Conservation (phyloP, 1,140 invertebrate species). For the Tetramorium alpestre region DNA sequence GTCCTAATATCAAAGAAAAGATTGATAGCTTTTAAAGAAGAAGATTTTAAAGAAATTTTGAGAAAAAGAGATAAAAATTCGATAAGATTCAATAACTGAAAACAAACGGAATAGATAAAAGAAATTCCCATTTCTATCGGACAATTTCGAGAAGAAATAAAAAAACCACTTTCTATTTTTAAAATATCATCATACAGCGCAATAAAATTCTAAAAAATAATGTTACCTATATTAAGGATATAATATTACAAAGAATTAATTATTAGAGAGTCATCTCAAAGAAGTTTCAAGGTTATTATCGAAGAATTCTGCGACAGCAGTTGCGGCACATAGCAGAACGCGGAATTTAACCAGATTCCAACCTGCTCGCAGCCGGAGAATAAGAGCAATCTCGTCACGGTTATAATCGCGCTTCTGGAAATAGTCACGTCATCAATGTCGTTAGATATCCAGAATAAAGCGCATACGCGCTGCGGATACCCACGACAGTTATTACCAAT, state of each 20-base stretch:
- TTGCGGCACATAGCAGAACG: not conserved
- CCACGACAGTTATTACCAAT: conserved; percentile 1
- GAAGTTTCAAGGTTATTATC: not conserved
- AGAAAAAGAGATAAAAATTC: not conserved
- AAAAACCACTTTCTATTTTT: not conserved
- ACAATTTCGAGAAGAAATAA: not conserved
- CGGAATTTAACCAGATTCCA: conserved; percentile 2
- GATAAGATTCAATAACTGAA: not conserved
- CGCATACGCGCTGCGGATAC: not conserved
- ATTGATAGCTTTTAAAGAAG: not conserved
- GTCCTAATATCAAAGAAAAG: not conserved
- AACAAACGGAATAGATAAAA: not conserved
- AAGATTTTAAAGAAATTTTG: too few species aligned
- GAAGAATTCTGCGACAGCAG: not conserved
- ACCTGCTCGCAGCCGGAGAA: conserved; percentile 21
- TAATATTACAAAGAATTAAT: not conserved
- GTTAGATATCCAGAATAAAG: not conserved
- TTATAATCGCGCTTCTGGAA: conserved; percentile 41
- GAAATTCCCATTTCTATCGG: not conserved
- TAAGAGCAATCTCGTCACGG: conserved; percentile 20
- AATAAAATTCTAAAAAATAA: not conserved
- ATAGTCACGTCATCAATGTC: conserved; percentile 39
- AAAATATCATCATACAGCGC: not conserved
- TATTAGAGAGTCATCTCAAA: not conserved
- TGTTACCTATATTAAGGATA: not conserved